Evolutionary conservation across 2,113 vertebrate species (phyloP).

Genomic region (Typhlomys cinereus): DNA sequence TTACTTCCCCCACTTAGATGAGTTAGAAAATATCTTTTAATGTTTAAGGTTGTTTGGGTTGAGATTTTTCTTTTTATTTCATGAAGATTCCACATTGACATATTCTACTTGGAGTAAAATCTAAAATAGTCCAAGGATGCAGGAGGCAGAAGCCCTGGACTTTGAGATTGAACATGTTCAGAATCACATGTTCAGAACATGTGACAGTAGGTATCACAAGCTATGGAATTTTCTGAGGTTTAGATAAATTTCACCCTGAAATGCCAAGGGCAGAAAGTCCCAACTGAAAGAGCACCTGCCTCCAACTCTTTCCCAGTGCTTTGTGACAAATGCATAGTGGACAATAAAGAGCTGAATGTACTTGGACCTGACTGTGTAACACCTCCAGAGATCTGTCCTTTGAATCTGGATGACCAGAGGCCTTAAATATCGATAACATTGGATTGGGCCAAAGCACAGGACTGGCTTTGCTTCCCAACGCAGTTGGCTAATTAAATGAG

Average conservation of each 20-base stretch:
- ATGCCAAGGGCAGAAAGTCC: conserved; percentile 13
- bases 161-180: neutral
- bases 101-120: neutral
- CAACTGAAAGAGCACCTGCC: neutral
- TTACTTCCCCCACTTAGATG: neutral
- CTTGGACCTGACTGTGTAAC: neutral
- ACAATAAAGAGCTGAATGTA: neutral
- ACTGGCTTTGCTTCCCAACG: neutral
- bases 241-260: conserved; percentile 27
- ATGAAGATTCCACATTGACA: neutral
- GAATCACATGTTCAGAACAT: no score
- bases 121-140: neutral
- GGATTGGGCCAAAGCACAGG: neutral
- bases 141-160: neutral
- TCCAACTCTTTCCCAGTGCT: conserved; percentile 1
- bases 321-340: neutral
- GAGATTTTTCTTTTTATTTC: neutral
- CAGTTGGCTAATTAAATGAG: neutral
- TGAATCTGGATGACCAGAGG: neutral
- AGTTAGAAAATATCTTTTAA: neutral
- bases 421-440: neutral
- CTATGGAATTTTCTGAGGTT: neutral
- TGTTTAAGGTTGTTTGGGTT: neutral
- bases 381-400: neutral
- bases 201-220: neutral